Conservation (phyloP, 2,888 invertebrate species). For the Rutpela maculata region DNA sequence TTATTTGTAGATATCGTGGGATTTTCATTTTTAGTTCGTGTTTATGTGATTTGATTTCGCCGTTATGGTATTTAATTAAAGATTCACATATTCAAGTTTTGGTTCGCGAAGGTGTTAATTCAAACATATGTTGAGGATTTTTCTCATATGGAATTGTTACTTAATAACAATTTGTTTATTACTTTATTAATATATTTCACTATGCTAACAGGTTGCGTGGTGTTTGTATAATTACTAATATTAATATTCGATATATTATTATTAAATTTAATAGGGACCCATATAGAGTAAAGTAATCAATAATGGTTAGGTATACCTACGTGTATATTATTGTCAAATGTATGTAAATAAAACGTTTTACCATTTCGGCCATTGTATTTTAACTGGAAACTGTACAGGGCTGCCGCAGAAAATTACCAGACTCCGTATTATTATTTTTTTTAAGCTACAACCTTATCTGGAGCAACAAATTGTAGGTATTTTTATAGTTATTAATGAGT, state of each 20-base stretch:
- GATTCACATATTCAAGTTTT: conserved; percentile 51
- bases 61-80: conserved; percentile 54
- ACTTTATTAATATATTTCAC: conserved; percentile 30
- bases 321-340: neutral
- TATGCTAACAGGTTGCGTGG: conserved; percentile 39
- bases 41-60: conserved; percentile 55
- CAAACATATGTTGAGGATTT: conserved; percentile 49
- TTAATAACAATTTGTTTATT: conserved; percentile 37
- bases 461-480: too few relatives aligned
- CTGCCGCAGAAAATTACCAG: too few relatives aligned
- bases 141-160: conserved; percentile 47
- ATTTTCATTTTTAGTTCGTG: conserved; percentile 59
- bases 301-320: neutral
- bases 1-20: conserved; percentile 67
- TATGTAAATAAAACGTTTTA: neutral
- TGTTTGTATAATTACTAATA: conserved; percentile 22
- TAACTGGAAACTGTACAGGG: too few relatives aligned
- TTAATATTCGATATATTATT: conserved; percentile 25
- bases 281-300: conserved; percentile 1
- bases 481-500: too few relatives aligned
- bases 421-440: too few relatives aligned
- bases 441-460: too few relatives aligned
- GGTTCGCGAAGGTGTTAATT: conserved; percentile 56
- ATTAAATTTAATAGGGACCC: conserved; percentile 8
- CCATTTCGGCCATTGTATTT: neutral